Conservation (phyloP, 2,888 invertebrate species). For the Trypoxylon attenuatum region DNA sequence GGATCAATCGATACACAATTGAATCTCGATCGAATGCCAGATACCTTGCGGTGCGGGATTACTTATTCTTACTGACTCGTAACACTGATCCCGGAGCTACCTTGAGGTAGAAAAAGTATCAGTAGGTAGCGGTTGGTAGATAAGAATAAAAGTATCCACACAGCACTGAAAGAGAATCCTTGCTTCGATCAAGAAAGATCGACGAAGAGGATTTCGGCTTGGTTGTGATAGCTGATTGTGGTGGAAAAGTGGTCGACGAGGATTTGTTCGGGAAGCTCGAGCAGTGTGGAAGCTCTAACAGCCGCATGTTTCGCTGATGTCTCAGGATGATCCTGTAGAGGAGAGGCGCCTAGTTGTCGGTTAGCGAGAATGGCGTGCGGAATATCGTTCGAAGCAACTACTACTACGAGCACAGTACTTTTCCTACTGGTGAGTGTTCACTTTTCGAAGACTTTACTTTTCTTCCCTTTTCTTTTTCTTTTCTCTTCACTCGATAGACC, state of each 20-base stretch:
- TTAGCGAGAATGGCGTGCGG: conserved; percentile 69
- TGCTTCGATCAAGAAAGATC: no score
- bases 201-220: background rate
- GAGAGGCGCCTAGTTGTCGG: conserved; percentile 43
- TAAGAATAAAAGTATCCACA: no score
- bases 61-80: background rate
- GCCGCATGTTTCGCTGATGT: conserved; percentile 48
- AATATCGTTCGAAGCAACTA: conserved; percentile 65
- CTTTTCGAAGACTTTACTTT: background rate
- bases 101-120: background rate
- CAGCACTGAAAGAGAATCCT: no score
- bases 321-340: conserved; percentile 66
- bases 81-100: background rate
- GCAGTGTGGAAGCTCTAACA: conserved; percentile 1
- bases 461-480: background rate
- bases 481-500: conserved; percentile 2
- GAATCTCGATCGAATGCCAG: no score
- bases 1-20: background rate
- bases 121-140: background rate
- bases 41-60: no score
- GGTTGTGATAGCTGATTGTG: conserved; percentile 25
- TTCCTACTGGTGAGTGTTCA: conserved; percentile 68
- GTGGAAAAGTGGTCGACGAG: conserved; percentile 21
- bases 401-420: conserved; percentile 69
- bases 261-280: conserved; percentile 21